Evolutionary conservation across 2,797 vertebrate species (phyloP), one percentile per base, ranked within the genome.

Genomic region (Acanthiza pusilla): DNA sequence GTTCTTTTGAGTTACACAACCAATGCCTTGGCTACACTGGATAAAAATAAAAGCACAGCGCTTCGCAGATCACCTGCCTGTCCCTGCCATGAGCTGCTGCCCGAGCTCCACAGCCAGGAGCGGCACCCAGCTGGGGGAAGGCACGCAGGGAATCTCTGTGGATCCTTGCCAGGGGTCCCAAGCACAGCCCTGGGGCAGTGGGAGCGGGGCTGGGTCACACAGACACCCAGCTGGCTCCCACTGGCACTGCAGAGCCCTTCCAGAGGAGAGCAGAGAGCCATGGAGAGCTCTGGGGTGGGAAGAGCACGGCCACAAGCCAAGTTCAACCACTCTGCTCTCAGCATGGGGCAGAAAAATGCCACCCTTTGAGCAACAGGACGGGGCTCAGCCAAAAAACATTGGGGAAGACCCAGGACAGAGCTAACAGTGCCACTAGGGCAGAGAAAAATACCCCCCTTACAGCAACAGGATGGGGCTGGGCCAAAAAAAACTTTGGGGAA

Each of bases 91-190:
- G 7, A 91, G 67, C 47, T 55, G 55, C 57, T 60, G 62, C 30
- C 66, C 1, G 0, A 40, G 67, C 38, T 58, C 36, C 0, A 0
- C 48, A 34, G 68, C 0, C 1, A 79, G 48, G 1, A 76, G 19
- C 26, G 50, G 71, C 61, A 5, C 5, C 12, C 34, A 30, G 45
- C 34, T 38, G n/a, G 47, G 40, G 30, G 42, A 45, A 50, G 9
- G 16, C 7, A 15, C 0, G 1, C 3, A 7, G n/a, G 42, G 55
- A 45, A 48, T 23, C 45, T 1, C 1, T 16, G 74, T 27, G 62
- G 32, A 18, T 71, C 5, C 1, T 26, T 4, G 16, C 29, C 34
- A 43, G 26, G 10, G 23, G 45, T 57, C 38, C 42, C 25, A 67
- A 5, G 29, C 17, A 5, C 75, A 80, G 61, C 10, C 26, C n/a